Conservation (phyloP, 2,888 invertebrate genomes). For the Drosophila melanosoma region DNA sequence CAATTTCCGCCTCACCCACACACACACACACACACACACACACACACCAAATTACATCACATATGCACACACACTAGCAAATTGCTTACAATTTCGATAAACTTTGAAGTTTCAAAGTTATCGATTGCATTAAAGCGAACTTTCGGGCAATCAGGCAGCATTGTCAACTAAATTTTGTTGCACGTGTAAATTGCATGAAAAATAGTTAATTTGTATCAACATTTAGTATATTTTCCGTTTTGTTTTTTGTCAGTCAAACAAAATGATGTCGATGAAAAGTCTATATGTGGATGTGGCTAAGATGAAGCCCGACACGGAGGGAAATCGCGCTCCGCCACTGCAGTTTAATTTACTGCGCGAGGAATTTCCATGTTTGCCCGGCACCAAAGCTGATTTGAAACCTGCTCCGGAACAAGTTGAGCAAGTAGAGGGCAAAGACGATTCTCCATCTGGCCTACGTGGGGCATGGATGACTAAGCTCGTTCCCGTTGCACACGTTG, state of each 20-base stretch:
- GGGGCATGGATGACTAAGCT: neutral
- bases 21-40: conserved; percentile 17
- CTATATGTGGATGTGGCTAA: conserved; percentile 68
- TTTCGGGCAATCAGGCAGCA: neutral
- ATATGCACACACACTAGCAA: neutral
- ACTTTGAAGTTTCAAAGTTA: conserved; percentile 1
- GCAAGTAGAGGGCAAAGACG: conserved; percentile 6
- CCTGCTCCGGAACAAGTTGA: conserved; percentile 1
- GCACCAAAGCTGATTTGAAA: conserved; percentile 11
- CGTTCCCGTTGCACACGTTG: conserved; percentile 16
- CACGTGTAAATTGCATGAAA: conserved; percentile 1
- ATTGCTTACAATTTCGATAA: conserved; percentile 1
- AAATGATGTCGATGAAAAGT: conserved; percentile 44
- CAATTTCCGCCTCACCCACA: conserved; percentile 58
- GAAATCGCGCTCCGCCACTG: conserved; percentile 17
- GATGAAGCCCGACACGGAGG: conserved; percentile 40
- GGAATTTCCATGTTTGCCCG: conserved; percentile 67
- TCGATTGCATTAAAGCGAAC: conserved; percentile 19
- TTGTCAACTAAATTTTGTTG: neutral
- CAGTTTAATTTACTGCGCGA: conserved; percentile 60
- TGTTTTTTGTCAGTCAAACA: conserved; percentile 1
- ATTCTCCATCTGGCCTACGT: neutral
- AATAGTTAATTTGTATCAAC: conserved; percentile 17
- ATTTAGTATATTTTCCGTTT: conserved; percentile 3
- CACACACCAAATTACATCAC: neutral